Evolutionary conservation across 2,797 vertebrate species (phyloP), one percentile per base, ranked within the genome.

Genomic region (Phoebastria nigripes): DNA sequence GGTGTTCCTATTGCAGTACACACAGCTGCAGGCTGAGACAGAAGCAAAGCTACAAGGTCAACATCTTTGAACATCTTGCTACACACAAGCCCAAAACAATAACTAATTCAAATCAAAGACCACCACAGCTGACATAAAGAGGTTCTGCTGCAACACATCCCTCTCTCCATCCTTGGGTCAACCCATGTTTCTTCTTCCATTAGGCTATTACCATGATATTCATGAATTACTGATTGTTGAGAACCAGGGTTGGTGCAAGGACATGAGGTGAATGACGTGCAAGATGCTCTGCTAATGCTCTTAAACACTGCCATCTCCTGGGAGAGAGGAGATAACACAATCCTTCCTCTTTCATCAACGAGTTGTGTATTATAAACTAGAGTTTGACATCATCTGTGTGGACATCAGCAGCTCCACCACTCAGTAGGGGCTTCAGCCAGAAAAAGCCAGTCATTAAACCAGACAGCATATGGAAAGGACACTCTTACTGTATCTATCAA

Each of bases 241-340:
- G 41, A 77, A 54, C 26, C 80, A 44, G 67, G 29, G 29, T 0
- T 71, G 94, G 95, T 54, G 29, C 87, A 83, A 93, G 89, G 82
- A 58, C 69, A 2, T 2, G 79, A 92, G 82, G 84, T 37, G 82
- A 86, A 73, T 3, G 87, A 35, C 1, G 0, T 2, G 52, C 47
- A 42, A 90, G 67, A 39, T 31, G 56, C 54, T 82, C 59, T 67
- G 78, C 86, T 96, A 94, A 88, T 71, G 93, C 90, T 97, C 96
- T 96, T 96, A 97, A 96, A 96, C 94, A 97, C 65, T 96, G 95
- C 94, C 94, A 96, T 96, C 94, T 96, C 95, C 97, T 90, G 97
- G 94, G 92, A 84, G 65, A 91, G 49, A 81, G 79, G 24, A 76
- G 76, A 81, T 58, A 96, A 54, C 87, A 85, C 93, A 95, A 41